Evolutionary conservation across 2,113 vertebrate genomes (phyloP).

Genomic region (Atrichornis clamosus): DNA sequence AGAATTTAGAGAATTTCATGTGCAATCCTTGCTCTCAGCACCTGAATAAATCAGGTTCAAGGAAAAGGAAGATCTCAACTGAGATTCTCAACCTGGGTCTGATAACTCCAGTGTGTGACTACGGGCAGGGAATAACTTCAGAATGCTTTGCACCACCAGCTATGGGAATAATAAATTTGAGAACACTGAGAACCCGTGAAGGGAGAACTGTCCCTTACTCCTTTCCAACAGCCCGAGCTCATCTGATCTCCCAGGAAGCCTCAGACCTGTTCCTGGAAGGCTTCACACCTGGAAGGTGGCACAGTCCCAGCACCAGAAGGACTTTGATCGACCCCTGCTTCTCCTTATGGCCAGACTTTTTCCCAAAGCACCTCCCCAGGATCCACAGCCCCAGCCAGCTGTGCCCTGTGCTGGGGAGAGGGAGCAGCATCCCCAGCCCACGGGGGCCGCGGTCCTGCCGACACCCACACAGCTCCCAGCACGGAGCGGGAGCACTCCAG

Average conservation of each 20-base stretch:
- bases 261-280: background rate
- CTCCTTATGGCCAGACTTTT: background rate
- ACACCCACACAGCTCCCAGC: background rate
- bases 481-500: background rate
- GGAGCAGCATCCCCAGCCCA: background rate
- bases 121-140: background rate
- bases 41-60: background rate
- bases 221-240: background rate
- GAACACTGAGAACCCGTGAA: background rate
- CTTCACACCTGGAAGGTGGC: background rate
- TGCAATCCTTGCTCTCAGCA: background rate
- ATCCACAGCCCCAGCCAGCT: background rate
- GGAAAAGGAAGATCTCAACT: background rate
- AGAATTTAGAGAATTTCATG: background rate
- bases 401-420: background rate
- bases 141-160: background rate
- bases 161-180: background rate
- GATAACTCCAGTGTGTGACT: background rate
- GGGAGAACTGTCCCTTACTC: background rate
- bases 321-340: background rate
- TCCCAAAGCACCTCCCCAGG: background rate
- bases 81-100: background rate
- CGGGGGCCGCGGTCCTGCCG: background rate
- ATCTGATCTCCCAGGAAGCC: background rate
- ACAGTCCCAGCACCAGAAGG: background rate